Evolutionary conservation across 2,113 vertebrate genomes (phyloP).

Genomic region (Tachuris rubrigastra): DNA sequence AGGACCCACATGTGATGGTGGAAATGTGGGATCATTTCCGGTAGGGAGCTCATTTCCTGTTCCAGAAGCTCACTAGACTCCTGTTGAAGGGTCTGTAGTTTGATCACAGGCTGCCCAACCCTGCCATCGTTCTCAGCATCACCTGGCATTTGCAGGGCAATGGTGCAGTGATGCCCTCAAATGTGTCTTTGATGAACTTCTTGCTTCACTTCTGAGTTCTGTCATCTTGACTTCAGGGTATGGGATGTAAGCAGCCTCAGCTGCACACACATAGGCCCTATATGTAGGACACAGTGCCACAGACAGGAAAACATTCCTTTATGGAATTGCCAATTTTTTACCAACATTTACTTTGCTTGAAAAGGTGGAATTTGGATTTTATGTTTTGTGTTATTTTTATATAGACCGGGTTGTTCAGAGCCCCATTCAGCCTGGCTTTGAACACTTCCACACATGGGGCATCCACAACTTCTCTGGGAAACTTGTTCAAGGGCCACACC

Average conservation of each 20-base stretch:
- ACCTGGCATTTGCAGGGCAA: background rate
- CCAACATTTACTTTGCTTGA: background rate
- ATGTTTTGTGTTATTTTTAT: background rate
- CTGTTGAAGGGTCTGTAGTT: background rate
- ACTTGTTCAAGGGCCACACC: background rate
- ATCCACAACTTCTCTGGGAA: background rate
- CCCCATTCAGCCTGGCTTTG: background rate
- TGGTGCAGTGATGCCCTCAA: too few relatives aligned
- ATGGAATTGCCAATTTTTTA: background rate
- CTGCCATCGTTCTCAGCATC: background rate
- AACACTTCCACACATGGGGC: background rate
- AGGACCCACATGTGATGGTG: background rate
- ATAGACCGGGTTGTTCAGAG: background rate
- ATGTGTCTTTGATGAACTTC: background rate
- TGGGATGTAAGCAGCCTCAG: background rate
- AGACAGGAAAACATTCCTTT: background rate
- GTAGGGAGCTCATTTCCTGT: background rate
- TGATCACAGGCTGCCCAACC: background rate
- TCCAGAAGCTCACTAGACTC: background rate
- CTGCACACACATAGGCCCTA: background rate
- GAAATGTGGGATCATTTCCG: background rate
- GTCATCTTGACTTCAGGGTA: background rate
- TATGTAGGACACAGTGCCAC: too few relatives aligned
- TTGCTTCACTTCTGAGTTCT: background rate
- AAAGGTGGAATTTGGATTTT: background rate